Base-by-base conservation (phyloP, 1,140 invertebrate species). In the Phenacoccus solenopsis region DNA sequence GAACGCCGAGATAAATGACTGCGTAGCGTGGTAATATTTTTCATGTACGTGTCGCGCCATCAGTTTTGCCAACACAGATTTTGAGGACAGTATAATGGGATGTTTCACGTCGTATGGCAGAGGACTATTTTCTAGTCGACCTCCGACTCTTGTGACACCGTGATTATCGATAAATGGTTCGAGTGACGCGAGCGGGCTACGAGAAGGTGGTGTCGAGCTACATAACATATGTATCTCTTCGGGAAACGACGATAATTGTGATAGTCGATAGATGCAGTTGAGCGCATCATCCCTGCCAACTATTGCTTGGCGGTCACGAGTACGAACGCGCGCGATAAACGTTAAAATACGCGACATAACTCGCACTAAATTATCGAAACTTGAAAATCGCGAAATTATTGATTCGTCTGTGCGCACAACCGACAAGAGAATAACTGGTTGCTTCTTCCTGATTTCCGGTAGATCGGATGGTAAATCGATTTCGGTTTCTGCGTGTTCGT, bases 121-220 rank as follows among this genome's bases (percentile, higher is more conserved):
- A 10, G 73, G 57, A 1, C 75, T 68, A 32, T 78, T 72, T 25
- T 70, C 27, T 16, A 80, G 70, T 24, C 79, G 35, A 10, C 79
- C 79, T 7, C 78, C 79, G n/a, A 81, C 80, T 67, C 77, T 73
- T 5, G 80, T 10, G 3, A 80, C 30, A n/a, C 75, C 75, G 13
- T 73, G 21, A 12, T 72, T 2, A 69, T 80, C 78, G 9, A 80
- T 3, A 70, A 79, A 79, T 0, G 77, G 77, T 57, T 70, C 61
- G 24, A 73, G 25, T 5, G 24, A 25, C 12, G 0, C 4, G 12
- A 70, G 30, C 16, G 2, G 13, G 28, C 61, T 68, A 9, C 28
- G n/a, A 7, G 30, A 27, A 61, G 81, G 80, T 1, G 73, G 72
- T 64, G 78, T 75, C 0, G 79, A 76, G 0, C 76, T 72, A 12